Conservation (phyloP, 2,888 invertebrate genomes). For the Adela reaumurella region DNA sequence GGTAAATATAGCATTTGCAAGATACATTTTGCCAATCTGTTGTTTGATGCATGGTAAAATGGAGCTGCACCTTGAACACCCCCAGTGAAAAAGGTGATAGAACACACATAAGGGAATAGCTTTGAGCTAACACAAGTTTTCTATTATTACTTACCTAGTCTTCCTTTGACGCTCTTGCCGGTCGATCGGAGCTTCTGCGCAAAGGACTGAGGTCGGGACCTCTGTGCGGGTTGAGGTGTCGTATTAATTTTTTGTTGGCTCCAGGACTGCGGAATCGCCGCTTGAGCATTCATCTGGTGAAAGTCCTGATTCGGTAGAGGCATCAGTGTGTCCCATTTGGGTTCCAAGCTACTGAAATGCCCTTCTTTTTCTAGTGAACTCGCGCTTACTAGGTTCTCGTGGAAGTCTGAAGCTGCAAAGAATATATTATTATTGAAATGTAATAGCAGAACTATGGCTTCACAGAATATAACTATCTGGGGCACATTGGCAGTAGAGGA, state of each 20-base stretch:
- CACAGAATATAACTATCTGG: too few relatives aligned
- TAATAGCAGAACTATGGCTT: too few relatives aligned
- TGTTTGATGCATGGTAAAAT: too few relatives aligned
- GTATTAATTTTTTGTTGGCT: constrained; percentile 8
- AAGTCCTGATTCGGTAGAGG: constrained; percentile 44
- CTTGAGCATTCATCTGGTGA: constrained; percentile 40
- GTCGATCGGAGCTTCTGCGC: constrained; percentile 84
- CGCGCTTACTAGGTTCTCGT: constrained; percentile 54
- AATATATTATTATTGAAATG: too few relatives aligned
- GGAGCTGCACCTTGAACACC: too few relatives aligned
- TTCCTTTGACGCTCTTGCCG: constrained; percentile 77
- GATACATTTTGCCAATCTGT: too few relatives aligned
- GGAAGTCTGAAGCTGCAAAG: constrained; percentile 56
- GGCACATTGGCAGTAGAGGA: too few relatives aligned
- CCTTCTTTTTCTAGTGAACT: constrained; percentile 38
- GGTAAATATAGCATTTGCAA: too few relatives aligned
- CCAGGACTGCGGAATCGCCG: constrained; percentile 11
- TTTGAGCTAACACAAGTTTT: too few relatives aligned
- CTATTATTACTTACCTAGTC: constrained; percentile 41
- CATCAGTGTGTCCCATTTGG: constrained; percentile 35
- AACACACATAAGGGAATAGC: too few relatives aligned
- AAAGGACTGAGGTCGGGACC: constrained; percentile 75
- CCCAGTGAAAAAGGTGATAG: too few relatives aligned
- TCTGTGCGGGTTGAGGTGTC: constrained; percentile 11
- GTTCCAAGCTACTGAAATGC: constrained; percentile 27